phyloP scores from a whole-genome alignment of 2,888 invertebrate genomes.

The Agrochola circellaris region DNA sequence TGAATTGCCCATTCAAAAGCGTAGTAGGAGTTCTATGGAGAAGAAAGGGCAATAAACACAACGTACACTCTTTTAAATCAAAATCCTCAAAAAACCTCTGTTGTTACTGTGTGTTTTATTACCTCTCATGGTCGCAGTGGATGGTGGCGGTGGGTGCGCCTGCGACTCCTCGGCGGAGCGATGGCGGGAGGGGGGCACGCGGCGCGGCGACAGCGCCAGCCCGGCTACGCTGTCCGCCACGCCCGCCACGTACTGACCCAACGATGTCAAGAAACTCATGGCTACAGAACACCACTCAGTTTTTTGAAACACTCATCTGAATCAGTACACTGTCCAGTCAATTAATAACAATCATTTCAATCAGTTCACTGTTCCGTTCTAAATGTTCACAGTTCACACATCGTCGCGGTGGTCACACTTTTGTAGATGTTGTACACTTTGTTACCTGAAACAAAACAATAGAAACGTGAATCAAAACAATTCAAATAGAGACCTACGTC shows the following conservation, averaged over 20 bases:
- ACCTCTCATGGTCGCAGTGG: conserved; percentile 85
- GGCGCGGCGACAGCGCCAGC: conserved; percentile 94
- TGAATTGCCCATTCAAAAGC: no score
- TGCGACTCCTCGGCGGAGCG: conserved; percentile 90
- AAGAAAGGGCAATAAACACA: no score
- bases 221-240: conserved; percentile 96
- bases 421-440: conserved; percentile 9
- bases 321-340: conserved; percentile 44
- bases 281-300: conserved; percentile 67
- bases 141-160: conserved; percentile 82
- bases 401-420: conserved; percentile 4
- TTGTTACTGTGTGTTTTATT: background rate
- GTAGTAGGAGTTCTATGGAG: no score
- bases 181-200: conserved; percentile 93
- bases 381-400: conserved; percentile 41
- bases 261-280: conserved; percentile 96
- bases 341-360: conserved; percentile 40
- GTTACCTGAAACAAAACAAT: conserved; percentile 42
- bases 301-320: conserved; percentile 68
- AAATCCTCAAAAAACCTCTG: no score
- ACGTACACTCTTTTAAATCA: no score
- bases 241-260: conserved; percentile 96
- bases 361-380: conserved; percentile 24
- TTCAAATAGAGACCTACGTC: background rate
- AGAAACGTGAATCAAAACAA: conserved; percentile 22